These are phyloP conservation scores for Nesoenas mayeri DNA, from an alignment of 2,113 vertebrate genomes.

Conservation along the genomic window DNA sequence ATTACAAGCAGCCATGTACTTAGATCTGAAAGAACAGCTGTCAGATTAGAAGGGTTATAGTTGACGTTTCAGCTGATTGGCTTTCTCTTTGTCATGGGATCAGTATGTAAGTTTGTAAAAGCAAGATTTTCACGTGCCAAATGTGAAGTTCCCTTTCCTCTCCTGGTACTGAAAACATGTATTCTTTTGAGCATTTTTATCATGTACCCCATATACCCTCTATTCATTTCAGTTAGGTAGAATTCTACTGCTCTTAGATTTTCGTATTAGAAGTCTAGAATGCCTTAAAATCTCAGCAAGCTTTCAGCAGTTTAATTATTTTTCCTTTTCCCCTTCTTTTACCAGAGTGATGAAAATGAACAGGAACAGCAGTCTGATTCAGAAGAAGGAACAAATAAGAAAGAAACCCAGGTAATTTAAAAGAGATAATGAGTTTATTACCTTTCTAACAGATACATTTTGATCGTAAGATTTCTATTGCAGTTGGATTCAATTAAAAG, in stretches of 20 bases:
- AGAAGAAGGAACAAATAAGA: constrained; percentile 90
- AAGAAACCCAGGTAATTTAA: constrained; percentile 85
- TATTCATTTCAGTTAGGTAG: not conserved
- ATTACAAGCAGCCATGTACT: not conserved
- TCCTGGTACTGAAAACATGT: not conserved
- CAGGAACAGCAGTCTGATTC: constrained; percentile 92
- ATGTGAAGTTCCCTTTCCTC: not conserved
- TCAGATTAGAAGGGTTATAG: not conserved
- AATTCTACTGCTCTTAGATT: not conserved
- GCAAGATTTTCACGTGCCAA: not conserved
- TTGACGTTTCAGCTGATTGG: not conserved
- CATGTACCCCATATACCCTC: not conserved
- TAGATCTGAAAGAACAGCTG: not conserved
- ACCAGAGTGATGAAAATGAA: constrained; percentile 95
- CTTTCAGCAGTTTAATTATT: not conserved
- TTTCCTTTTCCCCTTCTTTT: not conserved
- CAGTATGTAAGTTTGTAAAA: not conserved
- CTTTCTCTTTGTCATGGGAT: not conserved
- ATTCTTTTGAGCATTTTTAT: not conserved
- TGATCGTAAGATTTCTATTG: not conserved
- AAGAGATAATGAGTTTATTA: not conserved
- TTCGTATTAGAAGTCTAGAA: not conserved
- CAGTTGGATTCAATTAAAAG: not conserved
- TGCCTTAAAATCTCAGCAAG: not conserved
- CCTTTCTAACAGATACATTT: not conserved